phyloP scores from a whole-genome alignment of 2,797 vertebrate species.

The Oreochromis grahami region DNA sequence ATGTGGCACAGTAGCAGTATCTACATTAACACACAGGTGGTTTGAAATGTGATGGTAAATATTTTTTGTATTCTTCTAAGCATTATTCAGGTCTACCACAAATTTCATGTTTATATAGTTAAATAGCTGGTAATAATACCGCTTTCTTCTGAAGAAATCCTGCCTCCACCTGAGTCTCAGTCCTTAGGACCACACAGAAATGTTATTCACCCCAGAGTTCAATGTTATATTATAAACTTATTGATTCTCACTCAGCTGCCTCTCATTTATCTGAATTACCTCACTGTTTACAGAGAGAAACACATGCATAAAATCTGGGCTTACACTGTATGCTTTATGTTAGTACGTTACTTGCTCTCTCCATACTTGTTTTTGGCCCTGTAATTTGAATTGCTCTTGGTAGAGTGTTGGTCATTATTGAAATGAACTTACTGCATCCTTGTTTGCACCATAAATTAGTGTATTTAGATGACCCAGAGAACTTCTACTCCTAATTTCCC shows the following conservation, averaged over 20 bases:
- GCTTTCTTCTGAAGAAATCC: not conserved
- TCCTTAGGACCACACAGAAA: not conserved
- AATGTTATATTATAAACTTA: not conserved
- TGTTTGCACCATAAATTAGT: not conserved
- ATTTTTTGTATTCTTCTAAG: not conserved
- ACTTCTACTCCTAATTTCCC: not conserved
- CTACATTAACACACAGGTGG: not conserved
- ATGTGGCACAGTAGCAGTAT: not conserved
- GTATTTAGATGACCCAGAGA: not conserved
- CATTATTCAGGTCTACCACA: fast-evolving
- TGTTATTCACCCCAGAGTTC: not conserved
- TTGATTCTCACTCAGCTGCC: not conserved
- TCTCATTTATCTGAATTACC: not conserved
- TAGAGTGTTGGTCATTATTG: not conserved
- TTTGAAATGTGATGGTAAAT: not conserved
- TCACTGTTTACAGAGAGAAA: not conserved
- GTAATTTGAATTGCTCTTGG: not conserved
- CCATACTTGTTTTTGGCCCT: not conserved
- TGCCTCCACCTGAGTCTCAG: not conserved
- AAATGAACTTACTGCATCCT: not conserved
- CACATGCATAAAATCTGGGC: not conserved
- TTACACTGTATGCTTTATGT: not conserved
- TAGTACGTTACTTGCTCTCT: not conserved
- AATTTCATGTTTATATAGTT: not conserved
- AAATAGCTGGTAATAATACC: not conserved